Evolutionary conservation across 92 coral and sea anemone species (phyloP).

Genomic region (Palythoa grandiflora): DNA sequence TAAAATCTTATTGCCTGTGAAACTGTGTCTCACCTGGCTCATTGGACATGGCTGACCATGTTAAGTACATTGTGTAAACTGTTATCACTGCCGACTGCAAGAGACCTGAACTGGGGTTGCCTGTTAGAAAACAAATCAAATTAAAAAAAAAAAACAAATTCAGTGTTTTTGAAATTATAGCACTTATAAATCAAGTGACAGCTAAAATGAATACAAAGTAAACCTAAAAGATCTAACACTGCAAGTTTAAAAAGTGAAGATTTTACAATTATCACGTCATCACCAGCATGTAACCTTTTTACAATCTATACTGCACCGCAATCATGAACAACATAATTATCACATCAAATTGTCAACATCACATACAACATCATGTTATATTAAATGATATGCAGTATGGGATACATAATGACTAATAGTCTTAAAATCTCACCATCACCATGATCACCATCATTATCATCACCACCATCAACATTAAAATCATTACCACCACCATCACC

Average conservation of each 20-base stretch:
- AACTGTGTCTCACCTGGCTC: conserved; percentile 83
- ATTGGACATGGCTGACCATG: conserved; percentile 99
- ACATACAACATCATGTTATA: too few relatives aligned
- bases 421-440: too few relatives aligned
- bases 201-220: not conserved
- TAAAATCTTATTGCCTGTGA: too few relatives aligned
- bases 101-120: conserved; percentile 93
- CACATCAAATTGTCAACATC: not conserved
- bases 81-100: conserved; percentile 94
- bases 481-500: not conserved
- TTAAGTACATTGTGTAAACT: conserved; percentile 91
- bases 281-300: too few relatives aligned
- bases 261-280: too few relatives aligned
- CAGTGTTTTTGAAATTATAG: not conserved
- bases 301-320: too few relatives aligned
- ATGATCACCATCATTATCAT: not conserved
- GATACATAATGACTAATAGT: too few relatives aligned
- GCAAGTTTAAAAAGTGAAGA: too few relatives aligned
- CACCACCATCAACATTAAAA: not conserved
- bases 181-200: not conserved
- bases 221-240: too few relatives aligned
- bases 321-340: too few relatives aligned
- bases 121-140: conserved; percentile 37
- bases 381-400: too few relatives aligned
- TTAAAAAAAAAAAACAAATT: too few relatives aligned